phyloP scores from a whole-genome alignment of 2,113 vertebrate genomes.

The Rhagologus leucostigma region DNA sequence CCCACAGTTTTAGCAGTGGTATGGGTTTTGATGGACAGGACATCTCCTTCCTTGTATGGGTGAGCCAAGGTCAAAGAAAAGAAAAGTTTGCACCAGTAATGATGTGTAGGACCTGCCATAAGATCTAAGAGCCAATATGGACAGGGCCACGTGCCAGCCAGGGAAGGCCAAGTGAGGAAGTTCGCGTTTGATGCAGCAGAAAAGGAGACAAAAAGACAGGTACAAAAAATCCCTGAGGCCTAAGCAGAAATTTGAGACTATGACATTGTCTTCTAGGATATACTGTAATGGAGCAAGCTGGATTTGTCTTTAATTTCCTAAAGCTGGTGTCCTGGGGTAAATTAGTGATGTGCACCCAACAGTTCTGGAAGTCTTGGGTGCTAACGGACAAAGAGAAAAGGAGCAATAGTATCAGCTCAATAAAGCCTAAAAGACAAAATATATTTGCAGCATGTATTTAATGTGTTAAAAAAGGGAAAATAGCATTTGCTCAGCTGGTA shows the following conservation, averaged over 20 bases:
- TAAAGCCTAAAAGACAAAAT: neutral
- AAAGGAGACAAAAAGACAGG: slow-evolving; percentile 2
- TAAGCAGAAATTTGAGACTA: neutral
- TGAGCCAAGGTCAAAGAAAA: neutral
- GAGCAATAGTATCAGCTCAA: neutral
- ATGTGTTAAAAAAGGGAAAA: neutral
- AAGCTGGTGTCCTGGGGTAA: neutral
- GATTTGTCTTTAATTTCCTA: neutral
- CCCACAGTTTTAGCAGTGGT: neutral
- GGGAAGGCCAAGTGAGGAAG: neutral
- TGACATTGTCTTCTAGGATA: neutral
- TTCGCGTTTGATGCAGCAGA: neutral
- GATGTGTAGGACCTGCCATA: neutral
- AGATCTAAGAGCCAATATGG: neutral
- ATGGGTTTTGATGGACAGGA: neutral
- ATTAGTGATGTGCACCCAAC: neutral
- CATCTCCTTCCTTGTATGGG: neutral
- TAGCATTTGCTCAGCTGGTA: neutral
- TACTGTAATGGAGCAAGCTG: neutral
- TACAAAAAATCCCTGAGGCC: neutral
- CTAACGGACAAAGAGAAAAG: neutral
- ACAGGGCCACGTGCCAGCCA: neutral
- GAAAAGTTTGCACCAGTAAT: neutral
- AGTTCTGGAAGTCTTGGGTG: neutral
- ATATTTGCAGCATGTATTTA: neutral